Percentiles rank a stretch among this genome's conserved stretches.
These are phyloP conservation scores for Hipparchia semele DNA, from an alignment of 2,888 invertebrate genomes.

Conservation along the genomic window DNA sequence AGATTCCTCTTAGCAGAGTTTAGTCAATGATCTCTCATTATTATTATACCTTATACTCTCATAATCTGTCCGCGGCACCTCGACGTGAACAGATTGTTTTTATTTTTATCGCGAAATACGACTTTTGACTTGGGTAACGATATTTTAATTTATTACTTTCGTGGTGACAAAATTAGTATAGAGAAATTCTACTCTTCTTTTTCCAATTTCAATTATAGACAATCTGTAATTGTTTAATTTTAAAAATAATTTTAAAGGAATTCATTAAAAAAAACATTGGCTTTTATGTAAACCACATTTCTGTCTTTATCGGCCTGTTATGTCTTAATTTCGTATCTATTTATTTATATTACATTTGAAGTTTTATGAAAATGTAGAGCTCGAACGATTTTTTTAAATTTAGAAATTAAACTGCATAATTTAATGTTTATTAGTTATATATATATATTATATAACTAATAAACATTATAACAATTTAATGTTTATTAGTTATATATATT, in stretches of 20 bases:
- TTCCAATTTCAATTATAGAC: neutral
- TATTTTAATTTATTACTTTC: neutral
- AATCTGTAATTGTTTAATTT: neutral
- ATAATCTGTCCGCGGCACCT: neutral
- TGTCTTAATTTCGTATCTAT: no score
- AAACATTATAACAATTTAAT: no score
- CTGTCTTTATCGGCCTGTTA: no score
- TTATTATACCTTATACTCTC: constrained; percentile 6
- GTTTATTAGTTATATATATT: no score
- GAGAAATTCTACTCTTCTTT: neutral
- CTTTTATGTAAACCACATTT: no score
- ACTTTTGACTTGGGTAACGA: neutral
- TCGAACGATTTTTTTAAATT: neutral
- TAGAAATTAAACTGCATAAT: no score
- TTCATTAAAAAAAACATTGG: no score
- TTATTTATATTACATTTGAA: no score
- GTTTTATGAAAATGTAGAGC: neutral
- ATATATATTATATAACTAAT: no score
- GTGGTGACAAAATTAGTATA: neutral
- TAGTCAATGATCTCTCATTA: constrained; percentile 26
- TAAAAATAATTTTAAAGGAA: neutral
- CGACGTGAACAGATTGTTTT: neutral
- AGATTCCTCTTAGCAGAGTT: constrained; percentile 20
- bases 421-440: no score
- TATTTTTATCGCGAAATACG: constrained; percentile 14